A percentile compares a stretch with the other conserved stretches of the same genome.
Evolutionary conservation across 2,113 vertebrate genomes (phyloP).

Genomic region (Onychorhynchus coronatus): DNA sequence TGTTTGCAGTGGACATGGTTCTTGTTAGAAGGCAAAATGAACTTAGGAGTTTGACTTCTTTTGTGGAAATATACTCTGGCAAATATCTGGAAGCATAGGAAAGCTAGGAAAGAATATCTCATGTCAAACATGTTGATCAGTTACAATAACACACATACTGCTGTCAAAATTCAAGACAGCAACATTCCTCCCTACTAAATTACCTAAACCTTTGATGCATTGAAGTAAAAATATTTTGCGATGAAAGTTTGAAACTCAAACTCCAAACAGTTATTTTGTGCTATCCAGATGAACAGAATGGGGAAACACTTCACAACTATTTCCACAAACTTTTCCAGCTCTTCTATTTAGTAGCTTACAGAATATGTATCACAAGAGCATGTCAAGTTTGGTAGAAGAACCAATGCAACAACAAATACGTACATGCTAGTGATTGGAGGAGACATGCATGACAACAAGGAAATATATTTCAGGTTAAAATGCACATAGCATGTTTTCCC

Average conservation of each 20-base stretch:
- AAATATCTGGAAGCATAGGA: constrained; percentile 26
- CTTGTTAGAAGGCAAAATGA: constrained; percentile 56
- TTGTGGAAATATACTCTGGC: constrained; percentile 49
- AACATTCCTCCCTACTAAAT: neutral
- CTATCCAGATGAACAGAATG: neutral
- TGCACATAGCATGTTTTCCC: neutral
- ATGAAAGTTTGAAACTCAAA: neutral
- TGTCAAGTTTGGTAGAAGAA: neutral
- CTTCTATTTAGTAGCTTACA: neutral
- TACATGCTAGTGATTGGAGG: neutral
- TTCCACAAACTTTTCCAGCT: neutral
- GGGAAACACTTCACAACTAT: neutral
- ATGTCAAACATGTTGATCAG: constrained; percentile 34
- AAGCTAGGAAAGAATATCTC: constrained; percentile 29
- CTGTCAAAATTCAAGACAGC: constrained; percentile 14
- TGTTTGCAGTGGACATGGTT: neutral
- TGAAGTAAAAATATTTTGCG: neutral
- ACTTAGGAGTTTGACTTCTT: constrained; percentile 52
- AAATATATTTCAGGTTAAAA: neutral
- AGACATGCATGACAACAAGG: neutral
- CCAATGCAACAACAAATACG: neutral
- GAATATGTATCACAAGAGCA: neutral
- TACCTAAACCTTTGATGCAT: neutral
- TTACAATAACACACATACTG: constrained; percentile 6
- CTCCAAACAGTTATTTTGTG: neutral